Evolutionary conservation across 2,113 vertebrate species (phyloP).

Genomic region (Dromiciops gliroides): DNA sequence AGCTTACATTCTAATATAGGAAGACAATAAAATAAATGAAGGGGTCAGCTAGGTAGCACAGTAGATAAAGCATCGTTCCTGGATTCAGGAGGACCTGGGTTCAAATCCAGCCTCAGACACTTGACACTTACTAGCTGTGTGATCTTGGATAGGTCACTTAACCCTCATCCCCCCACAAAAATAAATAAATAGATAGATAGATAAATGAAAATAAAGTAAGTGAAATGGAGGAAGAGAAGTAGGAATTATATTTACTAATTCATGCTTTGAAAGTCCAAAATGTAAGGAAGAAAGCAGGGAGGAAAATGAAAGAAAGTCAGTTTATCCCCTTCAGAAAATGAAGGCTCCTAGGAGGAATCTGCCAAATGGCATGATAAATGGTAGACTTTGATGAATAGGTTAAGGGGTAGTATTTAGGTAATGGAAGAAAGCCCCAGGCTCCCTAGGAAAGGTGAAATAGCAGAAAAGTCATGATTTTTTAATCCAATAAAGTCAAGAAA

Average conservation of each 20-base stretch:
- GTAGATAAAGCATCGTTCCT: too few species aligned
- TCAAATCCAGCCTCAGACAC: too few species aligned
- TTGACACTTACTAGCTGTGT: too few species aligned
- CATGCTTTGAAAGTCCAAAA: background rate
- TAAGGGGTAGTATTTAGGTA: background rate
- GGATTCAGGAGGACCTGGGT: too few species aligned
- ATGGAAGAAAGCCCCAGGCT: background rate
- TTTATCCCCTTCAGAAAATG: background rate
- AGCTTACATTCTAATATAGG: background rate
- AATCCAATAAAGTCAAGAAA: background rate
- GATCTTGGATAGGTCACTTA: too few species aligned
- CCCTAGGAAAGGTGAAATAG: background rate
- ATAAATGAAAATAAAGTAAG: accelerated
- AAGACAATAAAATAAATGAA: too few species aligned
- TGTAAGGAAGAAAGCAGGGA: background rate
- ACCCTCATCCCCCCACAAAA: too few species aligned
- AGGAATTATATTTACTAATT: background rate
- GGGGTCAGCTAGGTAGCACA: too few species aligned
- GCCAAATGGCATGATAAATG: background rate
- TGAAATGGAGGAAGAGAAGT: background rate
- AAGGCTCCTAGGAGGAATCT: background rate
- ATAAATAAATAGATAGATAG: too few species aligned
- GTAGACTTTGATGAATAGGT: background rate
- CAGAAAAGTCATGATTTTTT: background rate
- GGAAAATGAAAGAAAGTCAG: background rate